phyloP scores from a whole-genome alignment of 2,113 vertebrate species.

The Hassar affinis region DNA sequence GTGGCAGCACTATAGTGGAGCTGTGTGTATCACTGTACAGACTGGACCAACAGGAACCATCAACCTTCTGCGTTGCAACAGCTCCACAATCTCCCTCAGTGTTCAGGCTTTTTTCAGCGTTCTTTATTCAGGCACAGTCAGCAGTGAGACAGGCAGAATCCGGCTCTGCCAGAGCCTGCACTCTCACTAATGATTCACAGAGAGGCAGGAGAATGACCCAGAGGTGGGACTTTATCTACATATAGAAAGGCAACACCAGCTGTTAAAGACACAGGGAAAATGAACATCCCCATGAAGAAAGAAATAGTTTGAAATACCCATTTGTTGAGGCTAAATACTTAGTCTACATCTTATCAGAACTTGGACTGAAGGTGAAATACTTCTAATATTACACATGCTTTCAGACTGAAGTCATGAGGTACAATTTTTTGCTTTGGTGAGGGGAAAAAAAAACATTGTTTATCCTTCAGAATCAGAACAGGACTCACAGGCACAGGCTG shows the following conservation, averaged over 20 bases:
- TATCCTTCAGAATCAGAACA: slow-evolving; percentile 1
- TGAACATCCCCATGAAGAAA: background rate
- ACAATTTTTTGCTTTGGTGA: background rate
- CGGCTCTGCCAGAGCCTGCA: slow-evolving; percentile 26
- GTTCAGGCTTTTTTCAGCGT: too few relatives aligned
- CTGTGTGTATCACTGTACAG: slow-evolving; percentile 11
- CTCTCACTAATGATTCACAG: slow-evolving; percentile 45
- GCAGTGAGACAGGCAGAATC: slow-evolving; percentile 37
- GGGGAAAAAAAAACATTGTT: background rate
- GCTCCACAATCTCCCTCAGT: slow-evolving; percentile 67
- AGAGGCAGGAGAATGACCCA: background rate
- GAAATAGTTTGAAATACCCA: slow-evolving; percentile 2
- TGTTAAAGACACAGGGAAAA: slow-evolving; percentile 1
- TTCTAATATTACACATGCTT: slow-evolving; percentile 28
- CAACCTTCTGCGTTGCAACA: slow-evolving; percentile 74
- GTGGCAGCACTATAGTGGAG: background rate
- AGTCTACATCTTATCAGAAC: slow-evolving; percentile 12
- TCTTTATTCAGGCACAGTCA: slow-evolving; percentile 55
- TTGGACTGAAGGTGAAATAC: slow-evolving; percentile 23
- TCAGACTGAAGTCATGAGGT: slow-evolving; percentile 5
- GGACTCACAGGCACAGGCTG: background rate
- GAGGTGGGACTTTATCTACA: background rate
- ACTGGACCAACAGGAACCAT: slow-evolving; percentile 62
- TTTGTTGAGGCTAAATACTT: slow-evolving; percentile 2
- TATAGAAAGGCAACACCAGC: background rate